These are phyloP conservation scores for Oncorhynchus kisutch DNA, from an alignment of 2,113 vertebrate species.

Conservation along the genomic window DNA sequence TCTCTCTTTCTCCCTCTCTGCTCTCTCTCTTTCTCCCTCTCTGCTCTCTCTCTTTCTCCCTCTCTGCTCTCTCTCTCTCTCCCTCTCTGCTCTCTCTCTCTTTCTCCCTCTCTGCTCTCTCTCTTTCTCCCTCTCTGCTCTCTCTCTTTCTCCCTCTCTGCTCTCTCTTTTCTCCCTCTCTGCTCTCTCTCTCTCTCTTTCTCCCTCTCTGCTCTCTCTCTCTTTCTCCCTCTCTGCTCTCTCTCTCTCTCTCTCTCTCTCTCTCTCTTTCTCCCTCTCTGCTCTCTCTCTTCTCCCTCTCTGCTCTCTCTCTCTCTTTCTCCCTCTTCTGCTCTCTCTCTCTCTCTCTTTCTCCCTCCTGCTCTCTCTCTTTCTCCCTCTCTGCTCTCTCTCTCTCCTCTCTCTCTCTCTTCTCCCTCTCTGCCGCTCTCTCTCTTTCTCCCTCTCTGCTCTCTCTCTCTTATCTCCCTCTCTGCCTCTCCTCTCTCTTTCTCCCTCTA, in stretches of 20 bases:
- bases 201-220: neutral
- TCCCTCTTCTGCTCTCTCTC: constrained; percentile 7
- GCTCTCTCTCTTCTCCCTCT: neutral
- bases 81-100: neutral
- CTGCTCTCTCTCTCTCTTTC: neutral
- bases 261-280: neutral
- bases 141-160: neutral
- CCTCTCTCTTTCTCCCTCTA: neutral
- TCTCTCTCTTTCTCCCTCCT: neutral
- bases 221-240: constrained; percentile 5
- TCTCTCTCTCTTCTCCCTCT: constrained; percentile 3
- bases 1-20: neutral
- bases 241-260: neutral
- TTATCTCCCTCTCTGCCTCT: neutral
- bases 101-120: neutral
- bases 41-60: neutral
- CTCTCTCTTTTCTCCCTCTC: neutral
- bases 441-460: too few species aligned
- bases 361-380: neutral
- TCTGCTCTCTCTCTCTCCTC: neutral
- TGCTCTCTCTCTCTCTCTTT: neutral
- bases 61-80: neutral
- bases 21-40: too few species aligned
- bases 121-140: too few species aligned
- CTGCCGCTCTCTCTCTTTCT: too few species aligned